A percentile compares a stretch with the other conserved stretches of the same genome.
Conservation (phyloP, 2,888 invertebrate species). For the Chironomus tentans region DNA sequence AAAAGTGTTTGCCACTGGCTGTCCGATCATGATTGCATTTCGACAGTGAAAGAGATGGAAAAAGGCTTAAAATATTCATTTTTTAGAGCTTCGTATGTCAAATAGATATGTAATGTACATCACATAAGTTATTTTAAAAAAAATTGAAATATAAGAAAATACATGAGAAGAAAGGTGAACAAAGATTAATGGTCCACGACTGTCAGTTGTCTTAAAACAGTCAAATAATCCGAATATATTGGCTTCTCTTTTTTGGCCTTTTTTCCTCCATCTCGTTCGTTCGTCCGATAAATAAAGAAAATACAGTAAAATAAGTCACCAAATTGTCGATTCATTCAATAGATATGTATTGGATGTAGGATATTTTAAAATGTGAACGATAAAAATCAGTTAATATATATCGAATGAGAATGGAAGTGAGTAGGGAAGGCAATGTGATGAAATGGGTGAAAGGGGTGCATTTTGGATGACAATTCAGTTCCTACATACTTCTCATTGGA, state of each 20-base stretch:
- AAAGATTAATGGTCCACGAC: constrained; percentile 17
- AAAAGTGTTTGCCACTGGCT: background rate
- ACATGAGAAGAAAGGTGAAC: background rate
- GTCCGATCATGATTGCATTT: constrained; percentile 20
- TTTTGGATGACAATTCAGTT: too few species aligned
- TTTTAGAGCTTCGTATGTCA: background rate
- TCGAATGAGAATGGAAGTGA: background rate
- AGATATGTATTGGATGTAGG: background rate
- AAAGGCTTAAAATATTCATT: background rate
- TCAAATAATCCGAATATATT: background rate
- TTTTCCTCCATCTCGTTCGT: background rate
- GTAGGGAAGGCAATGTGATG: background rate
- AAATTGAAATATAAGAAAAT: background rate
- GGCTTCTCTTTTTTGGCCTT: background rate
- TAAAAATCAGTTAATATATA: background rate
- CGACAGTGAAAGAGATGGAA: background rate
- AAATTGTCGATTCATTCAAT: constrained; percentile 24
- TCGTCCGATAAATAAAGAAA: background rate
- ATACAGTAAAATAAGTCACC: constrained; percentile 19
- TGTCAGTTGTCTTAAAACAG: background rate
- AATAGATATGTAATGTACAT: background rate
- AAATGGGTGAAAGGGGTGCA: too few species aligned
- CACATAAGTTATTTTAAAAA: background rate
- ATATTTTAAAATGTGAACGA: background rate
- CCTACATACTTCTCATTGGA: too few species aligned